phyloP scores from a whole-genome alignment of 2,888 invertebrate species.

The Alcis repandata region DNA sequence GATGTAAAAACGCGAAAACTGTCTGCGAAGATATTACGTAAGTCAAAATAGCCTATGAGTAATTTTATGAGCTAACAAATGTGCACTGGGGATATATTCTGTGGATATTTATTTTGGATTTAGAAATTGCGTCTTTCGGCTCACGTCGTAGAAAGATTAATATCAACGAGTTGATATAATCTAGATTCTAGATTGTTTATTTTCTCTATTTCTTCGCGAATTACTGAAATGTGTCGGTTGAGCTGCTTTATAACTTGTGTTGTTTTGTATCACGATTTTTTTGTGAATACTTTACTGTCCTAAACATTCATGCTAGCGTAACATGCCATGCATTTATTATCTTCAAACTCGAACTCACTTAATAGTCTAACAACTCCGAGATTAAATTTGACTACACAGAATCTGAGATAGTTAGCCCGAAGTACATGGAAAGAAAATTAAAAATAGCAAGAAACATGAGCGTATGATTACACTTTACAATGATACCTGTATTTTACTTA shows the following conservation, averaged over 20 bases:
- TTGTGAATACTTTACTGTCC: too few species aligned
- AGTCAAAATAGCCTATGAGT: conserved; percentile 26
- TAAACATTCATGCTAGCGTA: too few species aligned
- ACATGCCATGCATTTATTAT: too few species aligned
- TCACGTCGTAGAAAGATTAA: conserved; percentile 15
- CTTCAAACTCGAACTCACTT: too few species aligned
- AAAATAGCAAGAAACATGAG: too few species aligned
- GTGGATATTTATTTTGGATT: conserved; percentile 19
- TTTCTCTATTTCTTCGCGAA: conserved; percentile 1
- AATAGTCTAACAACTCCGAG: too few species aligned
- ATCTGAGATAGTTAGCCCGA: too few species aligned
- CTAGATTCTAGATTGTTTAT: conserved; percentile 17
- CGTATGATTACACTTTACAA: too few species aligned
- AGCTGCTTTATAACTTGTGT: background rate
- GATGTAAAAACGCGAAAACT: conserved; percentile 32
- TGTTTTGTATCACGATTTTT: too few species aligned
- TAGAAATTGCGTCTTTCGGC: conserved; percentile 16
- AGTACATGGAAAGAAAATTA: too few species aligned
- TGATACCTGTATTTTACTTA: background rate
- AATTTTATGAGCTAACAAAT: conserved; percentile 19
- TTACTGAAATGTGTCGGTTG: background rate
- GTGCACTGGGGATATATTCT: conserved; percentile 9
- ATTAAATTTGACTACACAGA: too few species aligned
- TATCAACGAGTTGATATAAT: conserved; percentile 8
- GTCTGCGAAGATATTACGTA: conserved; percentile 18